Evolutionary conservation across 2,888 invertebrate genomes (phyloP), one percentile per base, ranked within the genome.

Genomic region (Caenorhabditis sp.): DNA sequence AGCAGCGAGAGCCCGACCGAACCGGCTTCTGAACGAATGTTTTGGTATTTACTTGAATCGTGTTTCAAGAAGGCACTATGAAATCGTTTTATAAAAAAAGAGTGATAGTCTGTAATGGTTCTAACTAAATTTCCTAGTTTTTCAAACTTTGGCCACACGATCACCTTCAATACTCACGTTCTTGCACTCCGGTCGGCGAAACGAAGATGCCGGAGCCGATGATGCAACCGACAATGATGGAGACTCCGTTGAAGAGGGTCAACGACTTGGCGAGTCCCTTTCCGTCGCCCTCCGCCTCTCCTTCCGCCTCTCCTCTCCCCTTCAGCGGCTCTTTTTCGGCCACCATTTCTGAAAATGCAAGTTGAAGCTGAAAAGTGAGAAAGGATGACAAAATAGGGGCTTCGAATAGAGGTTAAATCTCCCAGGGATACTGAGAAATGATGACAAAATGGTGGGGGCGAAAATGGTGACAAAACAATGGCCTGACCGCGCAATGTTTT

Each of bases 1-100:
- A 98, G 90, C 13, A 99, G 91, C 62, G 96, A 94, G 58, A 94
- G 92, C 86, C 97, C 97, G 0, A 97, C 95, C 82, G 95, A 95
- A 41, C 96, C 96, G 32, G 85, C 86, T 59, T 85, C 87, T 86
- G 75, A 17, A n/a, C n/a, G n/a, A n/a, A n/a, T n/a, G n/a, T n/a
- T n/a, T n/a, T n/a, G n/a, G n/a, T n/a, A n/a, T n/a, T n/a, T n/a
- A n/a, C n/a, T n/a, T n/a, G n/a, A n/a, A n/a, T n/a, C n/a, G n/a
- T 62, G n/a, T 35, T 35, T 61, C 59, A 39, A 15, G 13, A 22
- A 39, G 3, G 26, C 22, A 15, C 6, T n/a, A n/a, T n/a, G n/a
- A n/a, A n/a, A n/a, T n/a, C n/a, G n/a, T n/a, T n/a, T n/a, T n/a
- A n/a, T n/a, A n/a, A n/a, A n/a, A 7, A 30, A 22, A 39, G 20